Conservation (phyloP, 2,797 vertebrate genomes). For the Sardinella longiceps region DNA sequence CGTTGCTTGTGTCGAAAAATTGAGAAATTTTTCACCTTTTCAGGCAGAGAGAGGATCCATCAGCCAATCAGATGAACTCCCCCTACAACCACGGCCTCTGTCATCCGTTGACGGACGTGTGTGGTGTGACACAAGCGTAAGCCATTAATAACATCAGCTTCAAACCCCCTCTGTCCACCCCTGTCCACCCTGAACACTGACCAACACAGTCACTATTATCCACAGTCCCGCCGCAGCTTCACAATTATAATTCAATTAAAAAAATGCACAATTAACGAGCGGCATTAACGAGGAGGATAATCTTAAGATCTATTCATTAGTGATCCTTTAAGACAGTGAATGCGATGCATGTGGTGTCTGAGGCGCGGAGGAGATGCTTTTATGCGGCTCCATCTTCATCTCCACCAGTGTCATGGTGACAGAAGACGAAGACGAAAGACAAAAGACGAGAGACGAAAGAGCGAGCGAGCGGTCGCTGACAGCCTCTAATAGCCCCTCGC, state of each 20-base stretch:
- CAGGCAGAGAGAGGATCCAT: no score
- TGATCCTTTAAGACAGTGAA: not conserved
- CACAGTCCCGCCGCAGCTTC: not conserved
- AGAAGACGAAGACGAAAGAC: no score
- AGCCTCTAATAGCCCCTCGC: not conserved
- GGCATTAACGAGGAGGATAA: not conserved
- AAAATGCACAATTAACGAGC: not conserved
- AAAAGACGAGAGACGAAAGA: not conserved
- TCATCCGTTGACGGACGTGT: no score
- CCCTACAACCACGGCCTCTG: no score
- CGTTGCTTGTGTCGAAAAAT: no score
- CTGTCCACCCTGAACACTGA: not conserved
- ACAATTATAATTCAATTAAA: not conserved
- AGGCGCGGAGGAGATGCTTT: not conserved
- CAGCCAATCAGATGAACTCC: no score
- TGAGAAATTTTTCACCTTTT: no score
- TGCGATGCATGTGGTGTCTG: not conserved
- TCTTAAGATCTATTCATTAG: conserved; percentile 8
- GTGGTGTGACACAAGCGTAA: no score
- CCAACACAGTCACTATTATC: not conserved
- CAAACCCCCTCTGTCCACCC: not conserved
- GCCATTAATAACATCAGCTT: not conserved
- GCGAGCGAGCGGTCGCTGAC: not conserved
- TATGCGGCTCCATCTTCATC: not conserved
- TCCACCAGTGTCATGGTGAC: not conserved